A percentile compares a stretch with the other conserved stretches of the same genome.
Evolutionary conservation across 2,113 vertebrate genomes (phyloP).

Genomic region (Rhabdornis inornatus): DNA sequence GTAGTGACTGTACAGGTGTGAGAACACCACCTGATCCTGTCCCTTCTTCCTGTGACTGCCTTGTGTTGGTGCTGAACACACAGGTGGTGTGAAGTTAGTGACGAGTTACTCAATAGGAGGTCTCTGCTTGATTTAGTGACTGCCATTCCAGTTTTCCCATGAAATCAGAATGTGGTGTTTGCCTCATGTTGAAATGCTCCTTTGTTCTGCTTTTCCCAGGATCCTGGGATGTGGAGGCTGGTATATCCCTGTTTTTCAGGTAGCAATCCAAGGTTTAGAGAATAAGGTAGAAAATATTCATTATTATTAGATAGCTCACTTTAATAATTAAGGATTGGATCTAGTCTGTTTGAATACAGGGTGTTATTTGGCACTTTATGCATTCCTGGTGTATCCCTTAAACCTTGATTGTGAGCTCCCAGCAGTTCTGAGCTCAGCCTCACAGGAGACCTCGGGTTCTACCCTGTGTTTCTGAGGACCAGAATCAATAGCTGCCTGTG

Average conservation of each 20-base stretch:
- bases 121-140: not conserved
- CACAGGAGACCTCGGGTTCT: not conserved
- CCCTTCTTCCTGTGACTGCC: rapidly evolving
- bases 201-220: not conserved
- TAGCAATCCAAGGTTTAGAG: not conserved
- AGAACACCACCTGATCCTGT: rapidly evolving
- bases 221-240: not conserved
- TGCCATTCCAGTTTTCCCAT: not conserved
- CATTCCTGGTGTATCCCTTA: not conserved
- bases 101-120: not conserved
- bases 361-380: not conserved
- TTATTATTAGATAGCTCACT: not conserved
- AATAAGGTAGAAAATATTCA: not conserved
- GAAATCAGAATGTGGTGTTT: not conserved
- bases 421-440: not conserved
- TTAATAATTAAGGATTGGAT: not conserved
- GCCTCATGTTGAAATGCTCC: not conserved
- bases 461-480: not conserved
- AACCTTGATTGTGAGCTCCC: not conserved
- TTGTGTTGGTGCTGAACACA: rapidly evolving
- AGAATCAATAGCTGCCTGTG: not conserved
- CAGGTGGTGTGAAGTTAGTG: not conserved
- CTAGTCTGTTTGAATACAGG: not conserved
- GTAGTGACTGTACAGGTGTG: not conserved
- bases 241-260: not conserved